Conservation (phyloP, 2,113 vertebrate genomes). For the Odontesthes bonariensis region DNA sequence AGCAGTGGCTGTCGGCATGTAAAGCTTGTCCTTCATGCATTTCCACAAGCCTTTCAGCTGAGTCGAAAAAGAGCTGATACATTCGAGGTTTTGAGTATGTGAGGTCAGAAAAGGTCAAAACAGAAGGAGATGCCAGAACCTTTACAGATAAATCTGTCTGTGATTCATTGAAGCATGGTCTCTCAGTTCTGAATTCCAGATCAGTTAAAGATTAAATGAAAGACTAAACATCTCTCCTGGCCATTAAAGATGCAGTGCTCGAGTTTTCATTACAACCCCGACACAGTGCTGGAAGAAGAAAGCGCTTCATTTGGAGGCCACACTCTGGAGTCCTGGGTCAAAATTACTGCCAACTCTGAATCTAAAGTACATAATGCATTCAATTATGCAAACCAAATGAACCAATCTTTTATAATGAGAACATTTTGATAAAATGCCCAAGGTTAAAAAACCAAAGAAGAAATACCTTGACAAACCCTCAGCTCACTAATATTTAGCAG, state of each 20-base stretch:
- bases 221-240: background rate
- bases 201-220: background rate
- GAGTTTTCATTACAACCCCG: background rate
- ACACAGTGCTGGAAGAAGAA: background rate
- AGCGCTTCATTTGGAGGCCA: background rate
- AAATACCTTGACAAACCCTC: background rate
- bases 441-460: background rate
- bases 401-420: background rate
- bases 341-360: background rate
- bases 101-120: background rate
- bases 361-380: background rate
- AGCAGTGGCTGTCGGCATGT: background rate
- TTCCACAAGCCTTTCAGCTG: slow-evolving; percentile 1
- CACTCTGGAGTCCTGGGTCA: background rate
- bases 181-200: background rate
- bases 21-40: slow-evolving; percentile 8
- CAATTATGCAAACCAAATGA: background rate
- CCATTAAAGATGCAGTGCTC: background rate
- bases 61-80: slow-evolving; percentile 10
- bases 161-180: slow-evolving; percentile 4
- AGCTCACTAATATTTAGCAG: background rate
- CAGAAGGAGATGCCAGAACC: background rate
- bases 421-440: too few species aligned
- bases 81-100: slow-evolving; percentile 1
- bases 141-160: background rate